These are phyloP conservation scores for Ophion obscuratus DNA, from an alignment of 2,888 invertebrate genomes.

Conservation along the genomic window DNA sequence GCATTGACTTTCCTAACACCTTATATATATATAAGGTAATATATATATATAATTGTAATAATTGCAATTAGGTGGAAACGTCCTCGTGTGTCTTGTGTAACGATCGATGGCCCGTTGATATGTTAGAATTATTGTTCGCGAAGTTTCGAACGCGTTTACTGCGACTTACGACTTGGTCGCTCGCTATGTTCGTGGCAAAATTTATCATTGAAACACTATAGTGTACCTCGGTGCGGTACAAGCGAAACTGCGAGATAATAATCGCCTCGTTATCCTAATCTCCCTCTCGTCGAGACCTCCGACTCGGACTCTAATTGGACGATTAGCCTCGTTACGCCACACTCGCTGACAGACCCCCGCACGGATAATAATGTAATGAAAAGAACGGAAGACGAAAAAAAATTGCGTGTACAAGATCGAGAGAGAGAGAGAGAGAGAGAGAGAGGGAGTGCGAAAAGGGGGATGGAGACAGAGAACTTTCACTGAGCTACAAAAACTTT, in stretches of 20 bases:
- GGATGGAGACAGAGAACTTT: constrained; percentile 17
- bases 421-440: not conserved
- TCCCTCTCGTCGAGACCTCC: constrained; percentile 68
- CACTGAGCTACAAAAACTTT: constrained; percentile 17
- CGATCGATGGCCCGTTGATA: constrained; percentile 1
- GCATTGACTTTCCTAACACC: too few relatives aligned
- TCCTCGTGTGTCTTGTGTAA: not conserved
- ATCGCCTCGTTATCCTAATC: constrained; percentile 74
- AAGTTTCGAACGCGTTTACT: constrained; percentile 8
- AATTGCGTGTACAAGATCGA: not conserved
- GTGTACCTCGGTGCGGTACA: constrained; percentile 3
- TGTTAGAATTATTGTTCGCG: constrained; percentile 3
- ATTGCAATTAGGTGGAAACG: not conserved
- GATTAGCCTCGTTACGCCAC: constrained; percentile 70
- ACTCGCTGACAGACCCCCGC: constrained; percentile 43
- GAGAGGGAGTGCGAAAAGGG: not conserved
- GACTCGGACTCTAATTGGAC: constrained; percentile 71
- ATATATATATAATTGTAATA: not conserved
- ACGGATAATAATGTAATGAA: constrained; percentile 54
- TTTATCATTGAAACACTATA: constrained; percentile 34
- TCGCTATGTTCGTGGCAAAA: constrained; percentile 29
- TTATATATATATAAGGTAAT: too few relatives aligned
- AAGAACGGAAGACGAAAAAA: constrained; percentile 26
- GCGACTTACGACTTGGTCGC: constrained; percentile 63
- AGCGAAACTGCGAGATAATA: constrained; percentile 69